These are phyloP conservation scores for Vanacampus margaritifer DNA, from an alignment of 2,113 vertebrate genomes.

Conservation along the genomic window DNA sequence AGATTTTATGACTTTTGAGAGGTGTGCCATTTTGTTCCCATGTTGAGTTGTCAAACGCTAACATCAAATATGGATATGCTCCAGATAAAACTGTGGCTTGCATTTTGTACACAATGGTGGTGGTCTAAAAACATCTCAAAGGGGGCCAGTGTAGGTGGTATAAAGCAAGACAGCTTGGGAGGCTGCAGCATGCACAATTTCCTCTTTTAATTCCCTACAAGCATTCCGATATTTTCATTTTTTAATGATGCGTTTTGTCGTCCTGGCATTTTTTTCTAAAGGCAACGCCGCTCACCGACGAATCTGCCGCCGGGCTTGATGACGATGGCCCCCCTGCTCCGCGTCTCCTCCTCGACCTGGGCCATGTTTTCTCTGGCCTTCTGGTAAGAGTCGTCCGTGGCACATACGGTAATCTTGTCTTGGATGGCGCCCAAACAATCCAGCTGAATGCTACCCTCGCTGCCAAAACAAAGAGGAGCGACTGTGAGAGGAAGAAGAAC, in stretches of 20 bases:
- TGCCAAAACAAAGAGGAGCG: conserved; percentile 58
- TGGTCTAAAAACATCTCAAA: neutral
- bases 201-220: neutral
- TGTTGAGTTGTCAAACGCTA: too few species aligned
- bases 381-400: conserved; percentile 96
- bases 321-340: conserved; percentile 89
- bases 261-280: neutral
- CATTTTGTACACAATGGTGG: neutral
- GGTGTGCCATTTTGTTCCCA: too few species aligned
- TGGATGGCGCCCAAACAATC: conserved; percentile 95
- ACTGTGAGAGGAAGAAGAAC: conserved; percentile 8
- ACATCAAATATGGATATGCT: too few species aligned
- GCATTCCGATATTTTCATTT: neutral
- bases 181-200: neutral
- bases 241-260: neutral
- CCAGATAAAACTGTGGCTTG: too few species aligned
- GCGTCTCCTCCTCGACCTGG: conserved; percentile 92
- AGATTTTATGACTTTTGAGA: too few species aligned
- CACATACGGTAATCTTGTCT: conserved; percentile 96
- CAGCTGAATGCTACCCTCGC: conserved; percentile 87
- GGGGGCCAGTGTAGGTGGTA: neutral
- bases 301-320: conserved; percentile 94
- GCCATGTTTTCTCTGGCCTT: conserved; percentile 96
- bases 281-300: conserved; percentile 76
- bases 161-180: neutral